Percentiles rank a stretch among this genome's conserved stretches.
phyloP scores from a whole-genome alignment of 2,888 invertebrate species.

The Allophyes oxyacanthae region DNA sequence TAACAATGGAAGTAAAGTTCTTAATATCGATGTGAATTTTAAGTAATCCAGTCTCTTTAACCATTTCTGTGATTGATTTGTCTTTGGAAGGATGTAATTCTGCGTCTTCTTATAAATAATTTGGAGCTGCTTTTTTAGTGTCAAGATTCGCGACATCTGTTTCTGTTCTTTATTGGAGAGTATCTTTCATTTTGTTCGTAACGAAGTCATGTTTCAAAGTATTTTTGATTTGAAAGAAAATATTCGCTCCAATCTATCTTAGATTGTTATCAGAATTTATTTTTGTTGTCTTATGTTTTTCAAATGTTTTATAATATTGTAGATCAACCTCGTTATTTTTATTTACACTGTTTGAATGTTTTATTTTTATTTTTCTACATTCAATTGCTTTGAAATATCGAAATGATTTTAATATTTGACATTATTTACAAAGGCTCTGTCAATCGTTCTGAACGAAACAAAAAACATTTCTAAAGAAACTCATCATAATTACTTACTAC shows the following conservation, averaged over 20 bases:
- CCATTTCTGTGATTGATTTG: slow-evolving; percentile 36
- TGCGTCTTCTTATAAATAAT: slow-evolving; percentile 19
- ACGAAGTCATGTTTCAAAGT: slow-evolving; percentile 17
- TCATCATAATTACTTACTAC: slow-evolving; percentile 10
- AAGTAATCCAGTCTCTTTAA: slow-evolving; percentile 42
- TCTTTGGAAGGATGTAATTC: slow-evolving; percentile 19
- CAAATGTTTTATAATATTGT: slow-evolving; percentile 1
- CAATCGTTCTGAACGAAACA: neutral
- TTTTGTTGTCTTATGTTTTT: slow-evolving; percentile 6
- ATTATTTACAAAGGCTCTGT: no score
- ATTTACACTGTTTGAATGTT: no score
- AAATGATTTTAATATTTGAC: no score
- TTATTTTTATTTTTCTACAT: no score
- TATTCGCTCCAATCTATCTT: neutral
- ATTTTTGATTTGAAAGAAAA: slow-evolving; percentile 14
- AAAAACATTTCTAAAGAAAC: neutral
- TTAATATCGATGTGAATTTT: slow-evolving; percentile 50
- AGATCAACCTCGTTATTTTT: slow-evolving; percentile 8
- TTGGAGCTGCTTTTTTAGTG: slow-evolving; percentile 13
- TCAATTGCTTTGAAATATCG: no score
- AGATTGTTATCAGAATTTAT: neutral
- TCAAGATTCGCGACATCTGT: slow-evolving; percentile 13
- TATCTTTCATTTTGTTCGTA: slow-evolving; percentile 15
- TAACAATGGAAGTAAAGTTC: slow-evolving; percentile 58
- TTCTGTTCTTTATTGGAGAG: slow-evolving; percentile 1